phyloP scores from a whole-genome alignment of 2,888 invertebrate genomes.

The Clunio marinus region DNA sequence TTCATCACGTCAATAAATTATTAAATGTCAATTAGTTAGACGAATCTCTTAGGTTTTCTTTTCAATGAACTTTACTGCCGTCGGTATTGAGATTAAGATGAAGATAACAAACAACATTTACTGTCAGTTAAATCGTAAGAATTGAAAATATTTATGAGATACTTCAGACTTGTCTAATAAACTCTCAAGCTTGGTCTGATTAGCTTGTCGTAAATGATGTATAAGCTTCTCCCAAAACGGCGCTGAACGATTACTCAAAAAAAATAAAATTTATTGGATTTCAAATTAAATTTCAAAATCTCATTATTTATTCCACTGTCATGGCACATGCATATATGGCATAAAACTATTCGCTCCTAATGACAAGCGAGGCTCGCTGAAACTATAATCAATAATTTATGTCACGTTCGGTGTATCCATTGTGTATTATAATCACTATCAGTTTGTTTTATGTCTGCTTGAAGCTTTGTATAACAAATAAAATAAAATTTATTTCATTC shows the following conservation, averaged over 20 bases:
- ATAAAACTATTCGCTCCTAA: conserved; percentile 24
- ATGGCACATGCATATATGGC: background rate
- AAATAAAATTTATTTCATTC: background rate
- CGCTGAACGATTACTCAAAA: background rate
- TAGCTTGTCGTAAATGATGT: background rate
- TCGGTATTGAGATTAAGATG: background rate
- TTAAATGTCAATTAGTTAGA: conserved; percentile 30
- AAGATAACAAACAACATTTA: background rate
- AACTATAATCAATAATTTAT: conserved; percentile 32
- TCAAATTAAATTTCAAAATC: background rate
- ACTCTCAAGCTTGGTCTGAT: conserved; percentile 25
- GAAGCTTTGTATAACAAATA: background rate
- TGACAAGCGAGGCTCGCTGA: conserved; percentile 12
- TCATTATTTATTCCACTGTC: conserved; percentile 20
- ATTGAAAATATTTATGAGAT: background rate
- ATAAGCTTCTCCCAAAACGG: background rate
- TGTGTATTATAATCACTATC: conserved; percentile 35
- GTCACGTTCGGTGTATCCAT: conserved; percentile 29
- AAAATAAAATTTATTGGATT: background rate
- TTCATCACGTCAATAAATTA: conserved; percentile 31
- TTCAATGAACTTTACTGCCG: background rate
- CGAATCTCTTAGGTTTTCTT: background rate
- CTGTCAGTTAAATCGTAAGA: background rate
- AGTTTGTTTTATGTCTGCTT: background rate
- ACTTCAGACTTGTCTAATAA: no score